Conservation (phyloP, 1,140 invertebrate genomes). For the Heliconius nattereri region DNA sequence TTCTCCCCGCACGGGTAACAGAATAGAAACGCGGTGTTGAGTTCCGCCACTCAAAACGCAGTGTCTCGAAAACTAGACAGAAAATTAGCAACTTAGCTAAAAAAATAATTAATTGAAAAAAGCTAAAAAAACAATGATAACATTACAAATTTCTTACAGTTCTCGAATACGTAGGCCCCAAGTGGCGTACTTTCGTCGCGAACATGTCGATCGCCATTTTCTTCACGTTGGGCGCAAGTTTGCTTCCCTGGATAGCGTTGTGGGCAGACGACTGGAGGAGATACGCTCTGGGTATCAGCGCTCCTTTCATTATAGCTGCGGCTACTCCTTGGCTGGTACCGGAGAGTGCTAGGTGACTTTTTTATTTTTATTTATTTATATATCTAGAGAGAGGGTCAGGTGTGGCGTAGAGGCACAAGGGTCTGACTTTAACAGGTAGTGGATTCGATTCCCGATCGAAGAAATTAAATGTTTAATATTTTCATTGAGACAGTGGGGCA, state of each 20-base stretch:
- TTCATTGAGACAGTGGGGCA: too few species aligned
- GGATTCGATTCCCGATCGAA: too few species aligned
- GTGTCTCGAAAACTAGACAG: too few species aligned
- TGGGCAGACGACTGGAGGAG: conserved; percentile 89
- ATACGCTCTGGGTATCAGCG: conserved; percentile 87
- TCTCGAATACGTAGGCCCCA: conserved; percentile 92
- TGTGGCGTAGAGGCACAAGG: too few species aligned
- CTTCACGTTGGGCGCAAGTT: conserved; percentile 89
- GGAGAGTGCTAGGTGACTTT: conserved; percentile 88
- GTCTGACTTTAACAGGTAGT: too few species aligned
- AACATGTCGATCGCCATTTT: conserved; percentile 95
- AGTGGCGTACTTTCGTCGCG: conserved; percentile 93
- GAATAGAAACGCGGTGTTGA: too few species aligned
- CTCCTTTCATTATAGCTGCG: conserved; percentile 86
- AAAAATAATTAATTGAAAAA: too few species aligned
- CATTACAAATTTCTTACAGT: conserved; percentile 80
- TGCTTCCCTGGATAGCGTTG: conserved; percentile 91
- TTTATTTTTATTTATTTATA: neutral
- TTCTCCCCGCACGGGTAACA: too few species aligned
- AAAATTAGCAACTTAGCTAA: too few species aligned
- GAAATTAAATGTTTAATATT: too few species aligned
- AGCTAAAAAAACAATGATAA: neutral
- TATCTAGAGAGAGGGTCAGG: too few species aligned
- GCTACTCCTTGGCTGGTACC: conserved; percentile 89
- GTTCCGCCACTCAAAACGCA: neutral